Evolutionary conservation across 2,888 invertebrate genomes (phyloP).

Genomic region (Epistrophe eligans): DNA sequence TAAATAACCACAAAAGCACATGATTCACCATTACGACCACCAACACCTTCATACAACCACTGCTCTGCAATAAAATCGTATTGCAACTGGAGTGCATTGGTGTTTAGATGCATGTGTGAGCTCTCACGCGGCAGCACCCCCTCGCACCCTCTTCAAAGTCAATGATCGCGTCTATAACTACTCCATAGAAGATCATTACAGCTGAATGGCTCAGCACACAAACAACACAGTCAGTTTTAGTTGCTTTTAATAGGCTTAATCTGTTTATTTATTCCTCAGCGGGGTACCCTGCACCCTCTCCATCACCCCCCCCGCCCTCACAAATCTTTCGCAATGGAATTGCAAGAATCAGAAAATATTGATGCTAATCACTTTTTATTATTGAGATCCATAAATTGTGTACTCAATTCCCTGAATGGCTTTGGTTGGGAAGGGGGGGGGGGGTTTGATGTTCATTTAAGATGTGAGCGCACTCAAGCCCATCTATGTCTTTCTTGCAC

Average conservation of each 20-base stretch:
- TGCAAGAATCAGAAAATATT: conserved; percentile 72
- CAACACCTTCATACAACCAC: conserved; percentile 57
- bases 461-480: conserved; percentile 19
- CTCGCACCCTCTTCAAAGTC: conserved; percentile 45
- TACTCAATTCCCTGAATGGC: conserved; percentile 40
- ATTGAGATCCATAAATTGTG: conserved; percentile 72
- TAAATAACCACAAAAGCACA: conserved; percentile 63
- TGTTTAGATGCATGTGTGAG: conserved; percentile 50
- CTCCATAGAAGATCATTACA: conserved; percentile 26
- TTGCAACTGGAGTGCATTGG: conserved; percentile 35
- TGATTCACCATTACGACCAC: conserved; percentile 73
- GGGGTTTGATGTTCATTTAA: conserved; percentile 44
- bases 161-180: conserved; percentile 55
- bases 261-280: conserved; percentile 71
- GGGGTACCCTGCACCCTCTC: conserved; percentile 6
- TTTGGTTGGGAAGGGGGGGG: conserved; percentile 7
- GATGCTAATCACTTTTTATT: conserved; percentile 76
- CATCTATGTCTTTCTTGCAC: conserved; percentile 5
- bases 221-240: conserved; percentile 64
- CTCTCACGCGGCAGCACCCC: conserved; percentile 10
- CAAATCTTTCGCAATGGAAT: conserved; percentile 21
- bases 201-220: conserved; percentile 59
- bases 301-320: not conserved
- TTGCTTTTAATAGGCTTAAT: conserved; percentile 73
- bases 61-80: conserved; percentile 61